These are phyloP conservation scores for Phania funesta DNA, from an alignment of 2,888 invertebrate species.

Conservation along the genomic window DNA sequence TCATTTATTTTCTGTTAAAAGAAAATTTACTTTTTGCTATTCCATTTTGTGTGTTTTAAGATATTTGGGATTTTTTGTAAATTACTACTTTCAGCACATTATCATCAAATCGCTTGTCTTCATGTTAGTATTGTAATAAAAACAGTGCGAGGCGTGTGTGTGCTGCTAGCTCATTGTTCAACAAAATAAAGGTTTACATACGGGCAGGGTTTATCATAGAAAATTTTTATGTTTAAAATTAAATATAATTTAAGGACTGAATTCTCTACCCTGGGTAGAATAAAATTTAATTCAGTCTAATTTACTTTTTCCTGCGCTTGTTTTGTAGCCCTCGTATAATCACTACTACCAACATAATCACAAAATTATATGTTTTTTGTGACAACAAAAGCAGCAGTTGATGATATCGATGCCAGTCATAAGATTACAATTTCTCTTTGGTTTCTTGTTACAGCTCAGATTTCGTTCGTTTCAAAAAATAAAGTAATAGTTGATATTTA, in stretches of 20 bases:
- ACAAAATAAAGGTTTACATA: too few species aligned
- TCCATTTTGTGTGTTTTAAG: neutral
- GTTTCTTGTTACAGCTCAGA: slow-evolving; percentile 1
- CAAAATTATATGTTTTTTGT: neutral
- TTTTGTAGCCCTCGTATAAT: slow-evolving; percentile 7
- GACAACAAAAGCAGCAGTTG: slow-evolving; percentile 34
- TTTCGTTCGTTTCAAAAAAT: slow-evolving; percentile 1
- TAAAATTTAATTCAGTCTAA: too few species aligned
- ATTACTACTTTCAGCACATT: slow-evolving; percentile 57
- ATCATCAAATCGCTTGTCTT: slow-evolving; percentile 50
- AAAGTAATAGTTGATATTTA: slow-evolving; percentile 18
- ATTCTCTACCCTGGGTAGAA: too few species aligned
- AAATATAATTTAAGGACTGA: too few species aligned
- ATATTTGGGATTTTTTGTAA: slow-evolving; percentile 53
- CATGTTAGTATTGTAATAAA: neutral
- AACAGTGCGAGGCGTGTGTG: too few species aligned
- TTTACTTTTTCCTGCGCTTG: too few species aligned
- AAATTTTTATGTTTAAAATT: too few species aligned
- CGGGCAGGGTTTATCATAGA: too few species aligned
- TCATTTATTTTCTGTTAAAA: slow-evolving; percentile 45
- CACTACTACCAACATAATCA: neutral
- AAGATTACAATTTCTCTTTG: slow-evolving; percentile 49
- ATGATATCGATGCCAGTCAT: slow-evolving; percentile 59
- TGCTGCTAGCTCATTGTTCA: too few species aligned
- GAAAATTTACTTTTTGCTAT: slow-evolving; percentile 8